phyloP scores from a whole-genome alignment of 2,888 invertebrate genomes.

The Dynastes hyllus region DNA sequence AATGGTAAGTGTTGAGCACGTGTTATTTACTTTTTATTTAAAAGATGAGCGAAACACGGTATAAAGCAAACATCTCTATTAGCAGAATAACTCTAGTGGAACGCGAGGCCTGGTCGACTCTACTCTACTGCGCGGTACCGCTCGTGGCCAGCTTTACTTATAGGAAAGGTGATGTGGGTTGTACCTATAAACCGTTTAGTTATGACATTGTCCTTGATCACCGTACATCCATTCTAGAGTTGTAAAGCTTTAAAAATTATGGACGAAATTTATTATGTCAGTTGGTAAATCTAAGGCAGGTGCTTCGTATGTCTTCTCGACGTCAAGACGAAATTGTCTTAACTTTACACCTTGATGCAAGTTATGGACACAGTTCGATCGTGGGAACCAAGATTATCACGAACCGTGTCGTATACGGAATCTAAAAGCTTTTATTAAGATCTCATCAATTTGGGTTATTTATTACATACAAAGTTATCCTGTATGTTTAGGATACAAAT shows the following conservation, averaged over 20 bases:
- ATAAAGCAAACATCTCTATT: too few relatives aligned
- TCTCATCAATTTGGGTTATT: conserved; percentile 22
- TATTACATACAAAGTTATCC: neutral
- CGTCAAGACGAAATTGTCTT: conserved; percentile 12
- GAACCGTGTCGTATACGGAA: conserved; percentile 14
- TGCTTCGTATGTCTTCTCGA: conserved; percentile 20
- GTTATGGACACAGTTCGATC: conserved; percentile 17
- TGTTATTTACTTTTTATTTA: too few relatives aligned
- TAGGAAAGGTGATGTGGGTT: too few relatives aligned
- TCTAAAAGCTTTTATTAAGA: conserved; percentile 22
- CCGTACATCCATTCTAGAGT: too few relatives aligned
- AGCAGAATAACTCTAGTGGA: too few relatives aligned
- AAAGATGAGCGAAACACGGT: too few relatives aligned
- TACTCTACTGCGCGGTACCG: too few relatives aligned
- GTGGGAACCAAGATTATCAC: conserved; percentile 12
- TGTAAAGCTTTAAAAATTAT: neutral
- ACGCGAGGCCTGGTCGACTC: too few relatives aligned
- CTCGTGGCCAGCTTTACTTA: too few relatives aligned
- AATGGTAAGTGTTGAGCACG: too few relatives aligned
- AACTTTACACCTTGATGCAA: conserved; percentile 9
- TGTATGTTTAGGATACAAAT: neutral
- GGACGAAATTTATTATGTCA: conserved; percentile 4
- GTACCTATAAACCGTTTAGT: too few relatives aligned
- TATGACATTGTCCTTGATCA: too few relatives aligned
- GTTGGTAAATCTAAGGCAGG: conserved; percentile 25